These are phyloP conservation scores for Piezodorus guildinii DNA, from an alignment of 1,140 invertebrate species.

Conservation along the genomic window DNA sequence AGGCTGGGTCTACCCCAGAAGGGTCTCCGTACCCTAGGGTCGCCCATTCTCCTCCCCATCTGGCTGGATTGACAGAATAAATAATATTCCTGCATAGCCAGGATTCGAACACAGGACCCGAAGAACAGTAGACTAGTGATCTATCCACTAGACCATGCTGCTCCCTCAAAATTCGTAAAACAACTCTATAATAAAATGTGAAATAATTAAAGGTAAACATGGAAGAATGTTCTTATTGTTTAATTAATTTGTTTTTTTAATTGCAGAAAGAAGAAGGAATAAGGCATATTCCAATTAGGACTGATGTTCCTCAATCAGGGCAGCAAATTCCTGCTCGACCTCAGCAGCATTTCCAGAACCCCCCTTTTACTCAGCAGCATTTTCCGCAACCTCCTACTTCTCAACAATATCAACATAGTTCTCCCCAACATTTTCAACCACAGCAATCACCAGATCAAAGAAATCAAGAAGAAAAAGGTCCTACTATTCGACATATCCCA, in stretches of 20 bases:
- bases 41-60: too few relatives aligned
- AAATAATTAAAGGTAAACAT: too few relatives aligned
- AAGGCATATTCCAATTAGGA: slow-evolving; percentile 21
- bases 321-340: slow-evolving; percentile 30
- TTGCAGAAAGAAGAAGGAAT: slow-evolving; percentile 29
- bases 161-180: too few relatives aligned
- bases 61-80: too few relatives aligned
- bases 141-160: too few relatives aligned
- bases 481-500: slow-evolving; percentile 65
- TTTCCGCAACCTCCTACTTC: neutral
- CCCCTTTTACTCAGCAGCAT: slow-evolving; percentile 18
- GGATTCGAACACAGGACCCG: too few relatives aligned
- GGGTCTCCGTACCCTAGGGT: too few relatives aligned
- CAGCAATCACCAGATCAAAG: slow-evolving; percentile 26
- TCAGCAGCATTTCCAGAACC: slow-evolving; percentile 31
- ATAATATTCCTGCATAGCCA: too few relatives aligned
- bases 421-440: neutral
- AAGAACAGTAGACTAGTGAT: too few relatives aligned
- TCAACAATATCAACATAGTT: neutral
- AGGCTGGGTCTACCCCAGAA: too few relatives aligned
- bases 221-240: too few relatives aligned
- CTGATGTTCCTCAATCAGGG: slow-evolving; percentile 16
- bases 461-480: slow-evolving; percentile 27
- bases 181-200: too few relatives aligned
- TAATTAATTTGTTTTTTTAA: slow-evolving; percentile 36